Conservation (phyloP, 2,888 invertebrate genomes). For the Dione juno region DNA sequence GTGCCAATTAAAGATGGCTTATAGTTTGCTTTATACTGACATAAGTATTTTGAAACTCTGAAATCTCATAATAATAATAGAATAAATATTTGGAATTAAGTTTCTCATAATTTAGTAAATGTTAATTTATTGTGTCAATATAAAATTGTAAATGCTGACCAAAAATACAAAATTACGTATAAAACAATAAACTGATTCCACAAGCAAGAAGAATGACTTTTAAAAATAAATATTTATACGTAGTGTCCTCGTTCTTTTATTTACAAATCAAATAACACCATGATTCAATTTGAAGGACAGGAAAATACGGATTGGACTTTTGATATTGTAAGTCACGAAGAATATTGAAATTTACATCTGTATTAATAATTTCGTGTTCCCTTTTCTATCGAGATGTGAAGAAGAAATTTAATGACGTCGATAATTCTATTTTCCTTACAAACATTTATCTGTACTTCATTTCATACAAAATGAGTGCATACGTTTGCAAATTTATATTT, state of each 20-base stretch:
- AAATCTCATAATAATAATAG: neutral
- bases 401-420: neutral
- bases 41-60: no score
- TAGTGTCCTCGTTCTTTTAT: conserved; percentile 10
- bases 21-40: no score
- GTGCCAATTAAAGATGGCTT: no score
- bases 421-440: no score
- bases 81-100: neutral
- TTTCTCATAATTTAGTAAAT: neutral
- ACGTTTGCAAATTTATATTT: no score
- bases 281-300: conserved; percentile 11
- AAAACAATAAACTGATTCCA: conserved; percentile 1
- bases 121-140: neutral
- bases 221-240: conserved; percentile 10
- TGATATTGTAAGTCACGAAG: conserved; percentile 5
- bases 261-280: neutral
- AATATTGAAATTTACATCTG: neutral
- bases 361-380: neutral
- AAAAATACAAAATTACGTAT: neutral
- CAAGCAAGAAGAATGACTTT: conserved; percentile 1
- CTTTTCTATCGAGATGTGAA: neutral
- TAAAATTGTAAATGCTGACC: neutral
- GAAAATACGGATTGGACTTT: conserved; percentile 7
- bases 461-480: no score
- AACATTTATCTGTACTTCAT: no score